Percentiles rank a stretch among this genome's conserved stretches.
These are phyloP conservation scores for Enteromius treurensis DNA, from an alignment of 2,797 vertebrate genomes.

Conservation along the genomic window DNA sequence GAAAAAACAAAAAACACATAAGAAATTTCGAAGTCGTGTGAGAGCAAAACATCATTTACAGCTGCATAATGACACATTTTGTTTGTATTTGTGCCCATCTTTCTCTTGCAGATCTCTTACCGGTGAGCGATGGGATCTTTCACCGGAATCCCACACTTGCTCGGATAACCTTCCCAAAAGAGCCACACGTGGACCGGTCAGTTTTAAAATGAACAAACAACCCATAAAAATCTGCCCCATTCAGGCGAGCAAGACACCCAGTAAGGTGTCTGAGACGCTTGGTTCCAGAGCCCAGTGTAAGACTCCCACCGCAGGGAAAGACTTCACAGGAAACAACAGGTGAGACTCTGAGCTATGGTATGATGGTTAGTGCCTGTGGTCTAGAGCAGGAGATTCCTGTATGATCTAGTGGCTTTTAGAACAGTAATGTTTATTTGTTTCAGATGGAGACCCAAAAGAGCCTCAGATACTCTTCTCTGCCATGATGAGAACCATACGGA, in stretches of 20 bases:
- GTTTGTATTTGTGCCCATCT: background rate
- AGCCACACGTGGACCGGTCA: background rate
- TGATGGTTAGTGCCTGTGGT: background rate
- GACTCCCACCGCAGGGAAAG: background rate
- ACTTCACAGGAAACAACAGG: conserved; percentile 21
- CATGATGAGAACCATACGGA: background rate
- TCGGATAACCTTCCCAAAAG: background rate
- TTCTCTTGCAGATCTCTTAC: background rate
- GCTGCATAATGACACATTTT: background rate
- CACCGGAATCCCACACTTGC: background rate
- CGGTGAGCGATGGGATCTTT: conserved; percentile 3
- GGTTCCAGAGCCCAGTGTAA: conserved; percentile 1
- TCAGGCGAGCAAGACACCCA: conserved; percentile 2
- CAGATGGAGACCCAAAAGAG: conserved; percentile 61
- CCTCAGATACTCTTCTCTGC: conserved; percentile 54
- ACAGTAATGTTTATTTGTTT: conserved; percentile 24
- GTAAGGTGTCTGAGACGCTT: background rate
- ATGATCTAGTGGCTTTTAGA: background rate
- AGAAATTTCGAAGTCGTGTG: no score
- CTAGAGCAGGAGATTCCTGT: background rate
- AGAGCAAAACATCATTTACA: background rate
- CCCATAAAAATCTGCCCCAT: conserved; percentile 30
- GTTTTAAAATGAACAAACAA: conserved; percentile 32
- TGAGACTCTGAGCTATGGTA: background rate
- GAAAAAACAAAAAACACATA: no score